Evolutionary conservation across 2,113 vertebrate genomes (phyloP).

Genomic region (Elanus axillaris): DNA sequence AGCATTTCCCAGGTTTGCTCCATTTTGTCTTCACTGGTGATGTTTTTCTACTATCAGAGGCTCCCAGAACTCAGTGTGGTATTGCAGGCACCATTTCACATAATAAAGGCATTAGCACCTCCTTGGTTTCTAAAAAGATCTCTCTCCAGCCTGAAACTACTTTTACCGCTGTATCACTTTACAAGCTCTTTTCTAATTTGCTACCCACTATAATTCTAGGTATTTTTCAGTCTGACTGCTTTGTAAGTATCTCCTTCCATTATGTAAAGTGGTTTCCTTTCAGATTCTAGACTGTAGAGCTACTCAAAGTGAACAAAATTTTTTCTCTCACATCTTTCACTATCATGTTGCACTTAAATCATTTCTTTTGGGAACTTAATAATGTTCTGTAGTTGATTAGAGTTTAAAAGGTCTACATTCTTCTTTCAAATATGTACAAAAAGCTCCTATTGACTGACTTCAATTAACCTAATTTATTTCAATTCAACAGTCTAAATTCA

Average conservation of each 20-base stretch:
- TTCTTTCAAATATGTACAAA: conserved; percentile 28
- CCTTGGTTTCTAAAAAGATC: not conserved
- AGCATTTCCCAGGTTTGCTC: not conserved
- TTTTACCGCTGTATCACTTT: conserved; percentile 3
- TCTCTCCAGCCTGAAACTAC: conserved; percentile 30
- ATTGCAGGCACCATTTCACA: not conserved
- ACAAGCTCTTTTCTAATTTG: conserved; percentile 57
- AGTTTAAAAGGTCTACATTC: conserved; percentile 31
- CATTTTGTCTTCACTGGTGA: not conserved
- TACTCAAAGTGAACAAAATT: conserved; percentile 48
- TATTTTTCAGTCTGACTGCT: conserved; percentile 47
- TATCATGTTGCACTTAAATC: conserved; percentile 55
- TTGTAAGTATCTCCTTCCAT: conserved; percentile 47
- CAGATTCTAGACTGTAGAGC: conserved; percentile 54
- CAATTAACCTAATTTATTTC: conserved; percentile 56
- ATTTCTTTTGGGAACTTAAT: conserved; percentile 61
- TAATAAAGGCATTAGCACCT: conserved; percentile 25
- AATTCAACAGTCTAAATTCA: conserved; percentile 25
- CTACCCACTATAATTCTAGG: conserved; percentile 32
- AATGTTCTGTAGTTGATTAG: conserved; percentile 46
- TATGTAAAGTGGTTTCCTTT: conserved; percentile 64
- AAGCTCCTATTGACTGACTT: conserved; percentile 37
- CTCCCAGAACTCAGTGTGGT: not conserved
- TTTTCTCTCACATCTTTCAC: conserved; percentile 43
- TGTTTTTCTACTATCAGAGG: not conserved